These are phyloP conservation scores for Physeter macrocephalus DNA, from an alignment of 2,113 vertebrate species.

Conservation along the genomic window DNA sequence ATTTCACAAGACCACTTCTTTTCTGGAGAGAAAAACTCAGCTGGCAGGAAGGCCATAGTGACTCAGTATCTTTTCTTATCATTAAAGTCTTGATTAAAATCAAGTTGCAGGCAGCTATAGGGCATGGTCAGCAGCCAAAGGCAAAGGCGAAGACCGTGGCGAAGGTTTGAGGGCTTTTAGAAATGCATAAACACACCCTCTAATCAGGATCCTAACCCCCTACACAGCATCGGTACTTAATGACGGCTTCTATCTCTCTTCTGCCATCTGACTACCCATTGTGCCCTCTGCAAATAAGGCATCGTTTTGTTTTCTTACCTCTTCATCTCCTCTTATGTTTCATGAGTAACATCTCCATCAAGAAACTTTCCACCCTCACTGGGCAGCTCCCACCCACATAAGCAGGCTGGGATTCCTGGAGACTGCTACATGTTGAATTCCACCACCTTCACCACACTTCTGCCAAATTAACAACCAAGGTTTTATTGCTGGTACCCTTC, in stretches of 20 bases:
- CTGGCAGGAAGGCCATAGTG: not conserved
- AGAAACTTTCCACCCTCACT: not conserved
- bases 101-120: not conserved
- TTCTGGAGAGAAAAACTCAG: conserved; percentile 21
- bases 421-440: not conserved
- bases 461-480: not conserved
- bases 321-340: not conserved
- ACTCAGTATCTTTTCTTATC: conserved; percentile 4
- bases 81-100: conserved; percentile 27
- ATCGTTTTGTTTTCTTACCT: not conserved
- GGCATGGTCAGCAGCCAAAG: not conserved
- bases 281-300: not conserved
- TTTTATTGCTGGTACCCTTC: not conserved
- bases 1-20: not conserved
- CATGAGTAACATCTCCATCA: not conserved
- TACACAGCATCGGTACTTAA: not conserved
- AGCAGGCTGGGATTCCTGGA: not conserved
- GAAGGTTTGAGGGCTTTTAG: not conserved
- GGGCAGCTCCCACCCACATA: not conserved
- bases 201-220: not conserved
- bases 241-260: not conserved
- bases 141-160: not conserved
- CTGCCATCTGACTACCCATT: not conserved
- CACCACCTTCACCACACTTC: not conserved
- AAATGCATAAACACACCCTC: not conserved